These are phyloP conservation scores for Euplagia quadripunctaria DNA, from an alignment of 2,888 invertebrate species.

Conservation along the genomic window DNA sequence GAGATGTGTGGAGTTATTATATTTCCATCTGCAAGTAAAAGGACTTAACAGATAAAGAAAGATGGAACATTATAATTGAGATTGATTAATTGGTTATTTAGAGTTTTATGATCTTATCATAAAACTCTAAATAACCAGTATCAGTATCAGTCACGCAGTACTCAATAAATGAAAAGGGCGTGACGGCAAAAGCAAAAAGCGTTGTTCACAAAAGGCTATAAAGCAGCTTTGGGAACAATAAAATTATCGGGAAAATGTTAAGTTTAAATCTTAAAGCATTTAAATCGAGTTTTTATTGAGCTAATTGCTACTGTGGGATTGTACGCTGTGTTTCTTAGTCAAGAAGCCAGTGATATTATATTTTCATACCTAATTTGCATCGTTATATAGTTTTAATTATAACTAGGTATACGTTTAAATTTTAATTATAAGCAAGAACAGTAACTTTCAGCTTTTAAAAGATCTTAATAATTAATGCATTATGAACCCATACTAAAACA, in stretches of 20 bases:
- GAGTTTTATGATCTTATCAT: no score
- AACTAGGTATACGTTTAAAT: not conserved
- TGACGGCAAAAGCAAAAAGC: slow-evolving; percentile 36
- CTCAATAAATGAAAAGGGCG: slow-evolving; percentile 12
- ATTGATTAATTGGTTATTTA: no score
- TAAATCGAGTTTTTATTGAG: slow-evolving; percentile 62
- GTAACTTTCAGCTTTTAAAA: not conserved
- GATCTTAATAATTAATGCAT: no score
- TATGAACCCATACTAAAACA: not conserved
- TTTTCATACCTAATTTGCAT: not conserved
- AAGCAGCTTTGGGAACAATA: slow-evolving; percentile 40
- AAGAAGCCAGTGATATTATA: slow-evolving; percentile 2
- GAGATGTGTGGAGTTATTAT: no score
- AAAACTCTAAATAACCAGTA: no score
- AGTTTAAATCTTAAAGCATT: slow-evolving; percentile 50
- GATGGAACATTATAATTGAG: no score
- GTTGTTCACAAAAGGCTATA: slow-evolving; percentile 42
- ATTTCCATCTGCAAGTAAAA: no score
- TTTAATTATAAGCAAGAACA: not conserved
- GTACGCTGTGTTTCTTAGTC: slow-evolving; percentile 31
- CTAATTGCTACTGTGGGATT: slow-evolving; percentile 68
- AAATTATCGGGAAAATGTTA: slow-evolving; percentile 46
- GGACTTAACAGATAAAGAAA: no score
- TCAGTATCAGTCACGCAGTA: not conserved
- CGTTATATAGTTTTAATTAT: not conserved